Percentiles rank a stretch among this genome's conserved stretches.
phyloP scores from a whole-genome alignment of 2,113 vertebrate species.

The Caloenas nicobarica region DNA sequence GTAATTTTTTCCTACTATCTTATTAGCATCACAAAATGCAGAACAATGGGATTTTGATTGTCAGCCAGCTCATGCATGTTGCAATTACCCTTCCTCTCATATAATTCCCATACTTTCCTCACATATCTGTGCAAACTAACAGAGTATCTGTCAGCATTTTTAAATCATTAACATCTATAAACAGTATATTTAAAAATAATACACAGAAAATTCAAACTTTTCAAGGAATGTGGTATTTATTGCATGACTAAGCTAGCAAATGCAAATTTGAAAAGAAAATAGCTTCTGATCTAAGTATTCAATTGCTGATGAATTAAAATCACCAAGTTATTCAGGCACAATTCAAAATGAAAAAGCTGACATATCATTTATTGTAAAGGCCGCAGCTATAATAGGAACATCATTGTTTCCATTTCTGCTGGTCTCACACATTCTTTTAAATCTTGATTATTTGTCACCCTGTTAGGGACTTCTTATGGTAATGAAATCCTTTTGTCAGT shows the following conservation, averaged over 20 bases:
- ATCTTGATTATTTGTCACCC: conserved; percentile 63
- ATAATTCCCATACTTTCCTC: neutral
- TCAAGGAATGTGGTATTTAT: conserved; percentile 29
- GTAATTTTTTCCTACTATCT: neutral
- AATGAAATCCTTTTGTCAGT: conserved; percentile 61
- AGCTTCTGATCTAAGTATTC: conserved; percentile 63
- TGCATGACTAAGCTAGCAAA: conserved; percentile 35
- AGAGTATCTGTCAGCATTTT: neutral
- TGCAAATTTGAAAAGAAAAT: conserved; percentile 42
- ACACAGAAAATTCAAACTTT: neutral
- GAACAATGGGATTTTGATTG: neutral
- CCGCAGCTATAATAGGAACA: conserved; percentile 52
- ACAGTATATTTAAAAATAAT: neutral
- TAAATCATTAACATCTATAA: neutral
- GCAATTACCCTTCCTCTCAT: neutral
- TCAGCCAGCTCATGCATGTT: conserved; percentile 6
- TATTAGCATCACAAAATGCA: conserved; percentile 22
- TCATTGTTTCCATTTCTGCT: conserved; percentile 70
- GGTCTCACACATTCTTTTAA: conserved; percentile 68
- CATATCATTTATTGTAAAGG: conserved; percentile 63
- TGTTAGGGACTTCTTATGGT: conserved; percentile 58
- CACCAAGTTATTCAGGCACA: conserved; percentile 64
- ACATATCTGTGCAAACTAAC: neutral
- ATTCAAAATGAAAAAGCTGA: conserved; percentile 66
- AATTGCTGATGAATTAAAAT: conserved; percentile 65